A percentile compares a stretch with the other conserved stretches of the same genome.
Conservation (phyloP, 2,888 invertebrate species). For the Eudemis profundana region DNA sequence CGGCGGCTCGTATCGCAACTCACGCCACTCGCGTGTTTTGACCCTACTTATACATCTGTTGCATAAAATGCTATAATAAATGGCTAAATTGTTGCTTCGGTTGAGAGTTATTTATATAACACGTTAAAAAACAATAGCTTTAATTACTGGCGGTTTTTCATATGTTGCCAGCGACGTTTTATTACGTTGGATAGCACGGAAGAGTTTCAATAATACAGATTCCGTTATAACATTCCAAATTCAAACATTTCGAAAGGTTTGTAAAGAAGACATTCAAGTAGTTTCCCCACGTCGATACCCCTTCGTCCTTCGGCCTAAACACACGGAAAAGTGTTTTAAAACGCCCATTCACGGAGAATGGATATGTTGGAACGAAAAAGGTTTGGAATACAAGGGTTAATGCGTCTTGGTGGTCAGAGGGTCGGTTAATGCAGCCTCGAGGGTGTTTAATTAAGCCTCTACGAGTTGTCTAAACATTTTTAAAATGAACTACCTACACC, state of each 20-base stretch:
- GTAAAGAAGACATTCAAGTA: conserved; percentile 46
- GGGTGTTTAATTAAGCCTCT: conserved; percentile 31
- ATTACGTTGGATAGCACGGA: conserved; percentile 1
- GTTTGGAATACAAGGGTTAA: conserved; percentile 52
- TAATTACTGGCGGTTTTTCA: background rate
- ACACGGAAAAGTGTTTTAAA: conserved; percentile 75
- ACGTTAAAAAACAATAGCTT: background rate
- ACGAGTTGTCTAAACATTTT: conserved; percentile 19
- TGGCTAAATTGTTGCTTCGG: conserved; percentile 19
- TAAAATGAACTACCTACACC: conserved; percentile 12
- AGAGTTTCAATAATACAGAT: conserved; percentile 29
- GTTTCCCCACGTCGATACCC: conserved; percentile 47
- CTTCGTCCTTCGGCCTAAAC: conserved; percentile 60
- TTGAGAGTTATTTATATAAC: conserved; percentile 22
- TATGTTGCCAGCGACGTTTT: background rate
- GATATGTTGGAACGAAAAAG: conserved; percentile 57
- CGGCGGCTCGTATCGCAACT: no score
- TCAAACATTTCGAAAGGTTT: conserved; percentile 39
- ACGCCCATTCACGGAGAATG: conserved; percentile 61
- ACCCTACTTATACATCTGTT: no score
- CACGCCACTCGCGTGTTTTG: no score
- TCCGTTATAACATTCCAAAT: conserved; percentile 31
- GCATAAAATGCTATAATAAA: no score
- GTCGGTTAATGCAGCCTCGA: conserved; percentile 32
- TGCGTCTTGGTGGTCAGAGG: conserved; percentile 48